These are phyloP conservation scores for Pocillopora meandrina DNA, from an alignment of 92 coral and sea anemone species.

Conservation along the genomic window DNA sequence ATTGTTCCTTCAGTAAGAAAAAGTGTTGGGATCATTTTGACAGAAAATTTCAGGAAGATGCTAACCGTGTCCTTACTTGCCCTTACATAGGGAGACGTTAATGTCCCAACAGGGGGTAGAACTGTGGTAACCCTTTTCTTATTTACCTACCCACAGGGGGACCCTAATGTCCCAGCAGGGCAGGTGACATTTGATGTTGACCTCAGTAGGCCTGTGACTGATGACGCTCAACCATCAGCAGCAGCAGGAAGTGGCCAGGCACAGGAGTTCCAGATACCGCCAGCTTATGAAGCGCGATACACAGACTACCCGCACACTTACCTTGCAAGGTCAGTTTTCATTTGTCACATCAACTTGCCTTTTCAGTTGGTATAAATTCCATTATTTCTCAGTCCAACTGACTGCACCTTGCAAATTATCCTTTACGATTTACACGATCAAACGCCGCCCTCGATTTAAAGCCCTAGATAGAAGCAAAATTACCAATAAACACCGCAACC, in stretches of 20 bases:
- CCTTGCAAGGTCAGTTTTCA: constrained; percentile 31
- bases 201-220: constrained; percentile 51
- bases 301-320: constrained; percentile 27
- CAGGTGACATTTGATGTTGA: constrained; percentile 76
- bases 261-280: constrained; percentile 13
- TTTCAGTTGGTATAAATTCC: too few relatives aligned
- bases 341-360: too few relatives aligned
- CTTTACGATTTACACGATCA: too few relatives aligned
- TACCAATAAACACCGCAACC: too few relatives aligned
- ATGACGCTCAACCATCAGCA: neutral
- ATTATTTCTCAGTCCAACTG: too few relatives aligned
- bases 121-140: neutral
- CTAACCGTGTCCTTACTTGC: too few relatives aligned
- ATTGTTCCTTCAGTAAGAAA: too few relatives aligned
- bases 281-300: constrained; percentile 36
- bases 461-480: too few relatives aligned
- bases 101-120: neutral
- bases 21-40: too few relatives aligned
- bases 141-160: constrained; percentile 65
- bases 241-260: neutral
- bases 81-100: neutral
- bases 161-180: constrained; percentile 87
- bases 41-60: too few relatives aligned
- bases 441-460: too few relatives aligned
- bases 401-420: too few relatives aligned